Base-by-base conservation (phyloP, 2,113 vertebrate genomes). In the Noctilio leporinus region DNA sequence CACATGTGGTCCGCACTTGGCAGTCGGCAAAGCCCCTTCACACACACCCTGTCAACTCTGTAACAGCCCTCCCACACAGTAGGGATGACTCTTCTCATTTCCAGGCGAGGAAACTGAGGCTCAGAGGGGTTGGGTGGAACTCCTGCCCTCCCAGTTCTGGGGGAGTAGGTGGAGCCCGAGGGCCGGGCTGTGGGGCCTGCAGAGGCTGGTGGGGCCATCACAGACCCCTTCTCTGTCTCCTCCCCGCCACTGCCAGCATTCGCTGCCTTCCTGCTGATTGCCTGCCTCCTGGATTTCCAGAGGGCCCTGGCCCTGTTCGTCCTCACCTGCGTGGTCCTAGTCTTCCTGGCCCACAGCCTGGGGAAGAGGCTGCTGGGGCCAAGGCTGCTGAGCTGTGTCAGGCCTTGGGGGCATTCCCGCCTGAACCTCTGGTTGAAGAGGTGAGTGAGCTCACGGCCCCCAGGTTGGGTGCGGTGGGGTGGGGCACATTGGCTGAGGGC, bases 211-310 rank as follows among this genome's bases (percentile, higher is more conserved):
- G 28, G 55, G 57, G 0, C 3, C 28, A 20, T 69, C 14, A 1
- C 0, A 5, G 45, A 53, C 24, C 38, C 0, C 43, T 4, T 9
- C 38, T 77, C 30, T 59, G 17, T 0, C 14, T 40, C 0, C 0
- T n/a, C 10, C 97, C 24, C 65, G 51, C 20, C 17, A 0, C 64
- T 96, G 94, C 35, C 94, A 99, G 99, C 98, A 12, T 99, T 98
- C 80, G 51, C 99, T 57, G 99, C 98, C 30, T 99, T 99, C 96
- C 98, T 99, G 92, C 98, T 99, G 75, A 95, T 95, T 0, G 99
- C 99, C 73, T 99, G 99, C 94, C 98, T 98, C 57, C 96, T 99
- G 97, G 90, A 99, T 95, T 99, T 99, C 96, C 97, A 98, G 76
- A 98, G 99, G 94, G 99, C 99, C 59, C 96, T 98, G 33, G 98